phyloP scores from a whole-genome alignment of 2,113 vertebrate species.

The Pan paniscus region DNA sequence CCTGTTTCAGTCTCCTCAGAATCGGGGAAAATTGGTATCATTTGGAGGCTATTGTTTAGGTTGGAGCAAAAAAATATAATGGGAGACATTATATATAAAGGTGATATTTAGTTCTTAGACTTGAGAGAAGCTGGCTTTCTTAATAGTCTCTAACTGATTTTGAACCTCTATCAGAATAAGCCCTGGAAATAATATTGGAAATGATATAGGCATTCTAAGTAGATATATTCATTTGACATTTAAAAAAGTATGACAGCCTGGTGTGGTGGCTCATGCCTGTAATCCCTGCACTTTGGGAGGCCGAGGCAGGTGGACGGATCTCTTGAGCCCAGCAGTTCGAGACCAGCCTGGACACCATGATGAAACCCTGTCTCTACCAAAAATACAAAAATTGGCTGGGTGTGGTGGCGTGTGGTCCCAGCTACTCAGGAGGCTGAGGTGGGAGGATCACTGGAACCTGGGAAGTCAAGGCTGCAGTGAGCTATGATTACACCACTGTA shows the following conservation, averaged over 20 bases:
- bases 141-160: neutral
- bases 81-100: neutral
- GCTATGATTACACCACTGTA: no score
- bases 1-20: neutral
- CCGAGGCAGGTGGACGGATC: no score
- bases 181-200: slow-evolving; percentile 12
- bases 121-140: neutral
- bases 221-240: neutral
- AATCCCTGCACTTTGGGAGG: no score
- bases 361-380: no score
- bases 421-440: no score
- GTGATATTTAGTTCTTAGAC: neutral
- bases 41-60: neutral
- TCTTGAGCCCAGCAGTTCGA: no score
- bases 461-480: no score
- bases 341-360: no score
- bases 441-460: no score
- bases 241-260: neutral
- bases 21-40: neutral
- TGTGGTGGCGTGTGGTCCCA: no score
- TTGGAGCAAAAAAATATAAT: neutral
- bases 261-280: no score
- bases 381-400: no score
- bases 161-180: neutral
- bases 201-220: neutral